Percentiles rank a stretch among this genome's conserved stretches.
phyloP scores from a whole-genome alignment of 2,888 invertebrate genomes.

The Mycogona germanica region DNA sequence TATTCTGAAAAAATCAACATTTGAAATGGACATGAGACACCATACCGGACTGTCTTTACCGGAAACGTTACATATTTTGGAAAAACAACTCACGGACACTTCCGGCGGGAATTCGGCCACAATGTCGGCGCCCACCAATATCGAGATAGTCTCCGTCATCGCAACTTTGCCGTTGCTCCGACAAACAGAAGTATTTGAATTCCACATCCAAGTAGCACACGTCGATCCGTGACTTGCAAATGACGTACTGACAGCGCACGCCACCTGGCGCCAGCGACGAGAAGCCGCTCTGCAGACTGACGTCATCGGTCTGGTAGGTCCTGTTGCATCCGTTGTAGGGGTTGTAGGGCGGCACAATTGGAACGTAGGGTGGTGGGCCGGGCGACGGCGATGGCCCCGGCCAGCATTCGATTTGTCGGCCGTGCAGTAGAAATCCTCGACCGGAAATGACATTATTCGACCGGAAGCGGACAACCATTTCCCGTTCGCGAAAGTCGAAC shows the following conservation, averaged over 20 bases:
- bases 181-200: background rate
- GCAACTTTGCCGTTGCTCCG: background rate
- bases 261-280: background rate
- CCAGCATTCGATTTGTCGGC: background rate
- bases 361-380: background rate
- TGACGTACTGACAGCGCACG: background rate
- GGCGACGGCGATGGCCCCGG: background rate
- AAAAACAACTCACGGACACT: background rate
- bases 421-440: background rate
- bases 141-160: background rate
- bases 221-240: background rate
- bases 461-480: background rate
- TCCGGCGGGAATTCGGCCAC: slow-evolving; percentile 2
- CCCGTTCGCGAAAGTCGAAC: background rate
- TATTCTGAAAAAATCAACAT: too few species aligned
- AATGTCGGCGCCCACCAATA: slow-evolving; percentile 1
- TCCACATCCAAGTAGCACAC: slow-evolving; percentile 5
- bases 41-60: background rate
- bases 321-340: slow-evolving; percentile 1
- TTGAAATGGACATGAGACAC: background rate
- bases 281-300: background rate
- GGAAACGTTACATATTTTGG: background rate
- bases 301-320: background rate
- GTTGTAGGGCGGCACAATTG: background rate
- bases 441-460: background rate